Evolutionary conservation across 2,113 vertebrate genomes (phyloP), one percentile per base, ranked within the genome.

Genomic region (Danionella cerebrum): DNA sequence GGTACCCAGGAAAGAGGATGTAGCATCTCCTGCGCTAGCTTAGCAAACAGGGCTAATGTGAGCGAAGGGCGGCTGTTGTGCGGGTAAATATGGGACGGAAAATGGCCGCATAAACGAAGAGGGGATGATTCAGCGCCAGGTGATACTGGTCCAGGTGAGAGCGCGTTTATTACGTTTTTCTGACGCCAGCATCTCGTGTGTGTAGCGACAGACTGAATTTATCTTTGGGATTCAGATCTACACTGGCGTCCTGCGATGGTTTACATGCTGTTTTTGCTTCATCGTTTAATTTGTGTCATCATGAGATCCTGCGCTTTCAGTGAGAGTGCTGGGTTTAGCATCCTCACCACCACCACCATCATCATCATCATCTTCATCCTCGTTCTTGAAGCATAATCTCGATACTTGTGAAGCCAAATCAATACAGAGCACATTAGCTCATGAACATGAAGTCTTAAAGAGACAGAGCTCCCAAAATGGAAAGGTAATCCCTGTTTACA

Each of bases 61-160:
- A 67, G 42, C 3, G 33, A 53, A 24, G 53, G 21, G 44, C 38
- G 45, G 42, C 11, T 39, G 31, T 62, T 58, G 60, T 51, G 58
- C 27, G 47, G 60, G 65, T 19, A 21, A 21, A 54, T 2, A 53
- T 58, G 67, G 39, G 19, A 53, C 70, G 42, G 16, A 59, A 31
- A 21, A 72, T 69, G 69, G 52, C 36, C 18, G 14, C 53, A 14
- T 39, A 36, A 35, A 60, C 36, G 44, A 65, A 52, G 73, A 58
- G 69, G 69, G 53, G 58, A 80, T 80, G 79, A 76, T 78, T 76
- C 74, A 78, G 54, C 67, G 74, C 45, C 79, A 80, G 76, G 70
- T 78, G 74, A 76, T 72, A 62, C 70, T 80, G 65, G 69, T 72
- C 59, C 74, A 76, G 79, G 79, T 78, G 62, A 76, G 76, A 13